These are phyloP conservation scores for Caenorhabditis zanzibari DNA, from an alignment of 2,888 invertebrate species.

Conservation along the genomic window DNA sequence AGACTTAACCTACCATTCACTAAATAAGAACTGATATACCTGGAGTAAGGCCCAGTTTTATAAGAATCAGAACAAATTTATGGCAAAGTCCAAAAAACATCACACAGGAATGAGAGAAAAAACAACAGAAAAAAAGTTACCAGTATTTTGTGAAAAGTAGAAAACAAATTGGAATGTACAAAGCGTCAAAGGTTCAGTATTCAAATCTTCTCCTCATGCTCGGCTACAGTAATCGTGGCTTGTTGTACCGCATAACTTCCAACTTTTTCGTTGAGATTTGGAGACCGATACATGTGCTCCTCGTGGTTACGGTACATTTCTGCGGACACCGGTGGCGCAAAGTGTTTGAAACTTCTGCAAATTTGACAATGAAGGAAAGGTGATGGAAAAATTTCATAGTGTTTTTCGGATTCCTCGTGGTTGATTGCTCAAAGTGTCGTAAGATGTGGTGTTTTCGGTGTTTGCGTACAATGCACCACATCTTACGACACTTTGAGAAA, in stretches of 20 bases:
- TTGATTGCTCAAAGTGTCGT: neutral
- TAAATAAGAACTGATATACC: no score
- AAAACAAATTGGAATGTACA: conserved; percentile 32
- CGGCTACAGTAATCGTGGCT: conserved; percentile 62
- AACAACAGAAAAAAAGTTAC: conserved; percentile 26
- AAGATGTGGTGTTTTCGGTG: neutral
- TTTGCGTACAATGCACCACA: neutral
- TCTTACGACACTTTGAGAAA: neutral
- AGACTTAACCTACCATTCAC: no score
- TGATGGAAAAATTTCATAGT: neutral
- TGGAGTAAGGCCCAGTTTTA: no score
- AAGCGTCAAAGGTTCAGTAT: neutral
- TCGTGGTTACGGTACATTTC: conserved; percentile 59
- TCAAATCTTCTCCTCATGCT: conserved; percentile 65
- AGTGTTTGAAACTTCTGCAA: conserved; percentile 67
- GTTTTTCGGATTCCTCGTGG: neutral
- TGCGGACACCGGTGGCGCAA: conserved; percentile 49
- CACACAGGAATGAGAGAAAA: neutral
- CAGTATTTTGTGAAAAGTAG: conserved; percentile 26
- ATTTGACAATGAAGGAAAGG: neutral
- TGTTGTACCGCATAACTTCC: conserved; percentile 63
- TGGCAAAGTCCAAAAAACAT: conserved; percentile 6
- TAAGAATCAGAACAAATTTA: neutral
- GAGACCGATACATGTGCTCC: conserved; percentile 55
- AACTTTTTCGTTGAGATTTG: conserved; percentile 50